A percentile compares a stretch with the other conserved stretches of the same genome.
Conservation (phyloP, 2,113 vertebrate species). For the Panurus biarmicus region DNA sequence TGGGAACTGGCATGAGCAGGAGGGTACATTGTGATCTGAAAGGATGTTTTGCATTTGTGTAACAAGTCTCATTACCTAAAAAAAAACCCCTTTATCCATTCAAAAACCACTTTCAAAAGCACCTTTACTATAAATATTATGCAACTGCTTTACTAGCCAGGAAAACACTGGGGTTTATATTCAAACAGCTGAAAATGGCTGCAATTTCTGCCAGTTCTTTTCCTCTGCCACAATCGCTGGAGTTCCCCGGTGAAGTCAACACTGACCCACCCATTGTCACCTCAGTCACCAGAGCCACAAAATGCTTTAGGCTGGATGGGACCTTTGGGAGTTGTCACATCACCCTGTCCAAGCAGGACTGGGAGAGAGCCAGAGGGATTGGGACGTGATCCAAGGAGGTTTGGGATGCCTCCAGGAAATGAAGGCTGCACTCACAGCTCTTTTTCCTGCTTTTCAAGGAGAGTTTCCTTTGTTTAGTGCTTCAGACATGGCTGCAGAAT, state of each 20-base stretch:
- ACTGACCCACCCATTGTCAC: neutral
- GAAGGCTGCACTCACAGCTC: neutral
- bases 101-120: neutral
- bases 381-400: neutral
- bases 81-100: neutral
- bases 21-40: neutral
- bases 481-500: rapidly evolving
- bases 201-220: too few species aligned
- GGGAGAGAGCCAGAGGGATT: too few species aligned
- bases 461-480: neutral
- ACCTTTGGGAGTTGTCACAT: neutral
- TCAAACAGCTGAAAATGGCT: neutral
- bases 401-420: neutral
- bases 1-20: rapidly evolving
- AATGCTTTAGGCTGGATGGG: neutral
- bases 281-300: neutral
- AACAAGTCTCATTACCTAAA: neutral
- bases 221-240: neutral
- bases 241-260: neutral
- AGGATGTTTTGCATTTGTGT: neutral
- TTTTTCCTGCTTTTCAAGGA: neutral
- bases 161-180: neutral
- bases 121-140: neutral
- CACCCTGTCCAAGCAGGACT: neutral
- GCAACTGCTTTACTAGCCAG: neutral